Conservation (phyloP, 35 echinoderm and acorn worm species). For the Lytechinus pictus region DNA sequence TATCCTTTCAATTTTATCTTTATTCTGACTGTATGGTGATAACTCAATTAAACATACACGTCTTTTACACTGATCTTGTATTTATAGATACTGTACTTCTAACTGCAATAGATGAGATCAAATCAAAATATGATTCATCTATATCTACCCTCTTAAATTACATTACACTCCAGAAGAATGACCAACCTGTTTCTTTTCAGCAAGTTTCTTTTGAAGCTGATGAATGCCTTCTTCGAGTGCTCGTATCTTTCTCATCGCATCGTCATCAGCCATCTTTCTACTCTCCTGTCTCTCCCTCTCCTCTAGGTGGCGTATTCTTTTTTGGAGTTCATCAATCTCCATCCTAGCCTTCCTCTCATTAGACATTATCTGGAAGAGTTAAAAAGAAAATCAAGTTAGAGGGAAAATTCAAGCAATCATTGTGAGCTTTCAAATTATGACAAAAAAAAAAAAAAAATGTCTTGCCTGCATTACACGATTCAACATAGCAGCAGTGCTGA, state of each 20-base stretch:
- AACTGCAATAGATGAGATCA: no score
- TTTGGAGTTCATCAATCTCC: slow-evolving; percentile 84
- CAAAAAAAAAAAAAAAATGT: not conserved
- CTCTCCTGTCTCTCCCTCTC: slow-evolving; percentile 87
- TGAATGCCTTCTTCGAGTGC: slow-evolving; percentile 83
- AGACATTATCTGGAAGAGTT: slow-evolving; percentile 74
- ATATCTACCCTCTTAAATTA: not conserved
- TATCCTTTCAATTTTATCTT: no score
- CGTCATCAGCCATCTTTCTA: slow-evolving; percentile 81
- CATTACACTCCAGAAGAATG: not conserved
- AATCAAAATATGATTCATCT: not conserved
- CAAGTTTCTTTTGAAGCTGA: slow-evolving; percentile 97
- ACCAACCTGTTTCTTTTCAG: slow-evolving; percentile 91
- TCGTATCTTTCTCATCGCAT: slow-evolving; percentile 87
- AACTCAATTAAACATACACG: no score
- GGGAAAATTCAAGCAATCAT: no score
- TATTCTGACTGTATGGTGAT: no score
- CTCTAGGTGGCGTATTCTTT: slow-evolving; percentile 82
- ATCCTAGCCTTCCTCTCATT: slow-evolving; percentile 78
- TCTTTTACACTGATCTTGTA: no score
- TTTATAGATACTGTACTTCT: no score
- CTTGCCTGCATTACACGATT: no score
- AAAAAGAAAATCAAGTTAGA: not conserved
- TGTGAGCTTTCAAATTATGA: not conserved
- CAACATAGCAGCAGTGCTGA: no score